phyloP scores from a whole-genome alignment of 2,113 vertebrate genomes.

The Pipra filicauda region DNA sequence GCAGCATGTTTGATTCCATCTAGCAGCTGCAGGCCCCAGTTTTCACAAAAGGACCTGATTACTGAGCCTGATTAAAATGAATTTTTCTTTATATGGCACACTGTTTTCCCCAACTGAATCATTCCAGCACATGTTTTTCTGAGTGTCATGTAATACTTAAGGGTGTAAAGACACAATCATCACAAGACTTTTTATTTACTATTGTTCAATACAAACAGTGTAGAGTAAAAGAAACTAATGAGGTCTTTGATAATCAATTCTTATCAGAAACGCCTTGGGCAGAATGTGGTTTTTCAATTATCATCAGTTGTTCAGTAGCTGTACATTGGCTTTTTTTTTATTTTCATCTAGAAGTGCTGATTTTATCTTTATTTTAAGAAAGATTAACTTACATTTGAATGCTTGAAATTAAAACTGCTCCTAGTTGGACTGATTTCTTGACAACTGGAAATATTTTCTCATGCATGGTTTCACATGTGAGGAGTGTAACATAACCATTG shows the following conservation, averaged over 20 bases:
- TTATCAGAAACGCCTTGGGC: slow-evolving; percentile 54
- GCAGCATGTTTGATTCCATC: slow-evolving; percentile 26
- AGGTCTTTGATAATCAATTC: slow-evolving; percentile 62
- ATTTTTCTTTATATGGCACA: slow-evolving; percentile 7
- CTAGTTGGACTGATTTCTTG: neutral
- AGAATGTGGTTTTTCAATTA: slow-evolving; percentile 51
- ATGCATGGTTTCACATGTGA: neutral
- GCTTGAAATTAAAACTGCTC: neutral
- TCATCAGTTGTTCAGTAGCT: slow-evolving; percentile 45
- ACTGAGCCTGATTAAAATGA: slow-evolving; percentile 41
- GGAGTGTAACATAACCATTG: neutral
- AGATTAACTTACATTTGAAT: neutral
- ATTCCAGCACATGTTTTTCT: slow-evolving; percentile 25
- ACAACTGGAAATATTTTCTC: neutral
- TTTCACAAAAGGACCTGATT: slow-evolving; percentile 62
- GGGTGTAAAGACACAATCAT: slow-evolving; percentile 36
- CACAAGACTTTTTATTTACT: slow-evolving; percentile 49
- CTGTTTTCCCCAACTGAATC: slow-evolving; percentile 4
- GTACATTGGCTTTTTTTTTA: neutral
- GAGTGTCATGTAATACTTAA: neutral
- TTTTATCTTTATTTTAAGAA: slow-evolving; percentile 58
- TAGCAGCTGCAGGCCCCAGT: slow-evolving; percentile 21
- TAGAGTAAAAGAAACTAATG: slow-evolving; percentile 54
- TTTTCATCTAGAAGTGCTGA: slow-evolving; percentile 41
- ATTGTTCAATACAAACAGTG: slow-evolving; percentile 46